A percentile compares a stretch with the other conserved stretches of the same genome.
These are phyloP conservation scores for Noctua fimbriata DNA, from an alignment of 2,888 invertebrate species.

Conservation along the genomic window DNA sequence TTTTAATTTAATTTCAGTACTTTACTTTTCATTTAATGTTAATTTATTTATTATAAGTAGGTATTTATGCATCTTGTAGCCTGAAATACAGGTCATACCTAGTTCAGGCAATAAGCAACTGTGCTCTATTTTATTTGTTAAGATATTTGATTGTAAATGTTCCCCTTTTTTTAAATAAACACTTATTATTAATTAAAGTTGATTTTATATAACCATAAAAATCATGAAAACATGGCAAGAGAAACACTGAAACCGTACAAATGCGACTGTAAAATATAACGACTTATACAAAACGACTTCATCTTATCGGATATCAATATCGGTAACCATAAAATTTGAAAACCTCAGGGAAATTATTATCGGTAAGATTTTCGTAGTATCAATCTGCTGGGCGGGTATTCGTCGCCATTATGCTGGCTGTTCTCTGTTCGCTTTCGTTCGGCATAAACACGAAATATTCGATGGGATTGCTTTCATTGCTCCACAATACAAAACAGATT, in stretches of 20 bases:
- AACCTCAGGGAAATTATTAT: slow-evolving; percentile 39
- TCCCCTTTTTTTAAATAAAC: too few relatives aligned
- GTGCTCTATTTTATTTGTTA: too few relatives aligned
- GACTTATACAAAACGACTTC: slow-evolving; percentile 17
- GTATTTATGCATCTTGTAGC: too few relatives aligned
- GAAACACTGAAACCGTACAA: background rate
- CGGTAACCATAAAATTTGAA: slow-evolving; percentile 47
- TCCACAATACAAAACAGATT: slow-evolving; percentile 12
- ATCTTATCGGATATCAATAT: slow-evolving; percentile 36
- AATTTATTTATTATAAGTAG: too few relatives aligned
- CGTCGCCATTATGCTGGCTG: background rate
- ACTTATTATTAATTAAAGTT: too few relatives aligned
- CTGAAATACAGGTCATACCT: too few relatives aligned
- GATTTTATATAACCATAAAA: background rate
- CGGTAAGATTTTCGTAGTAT: slow-evolving; percentile 34
- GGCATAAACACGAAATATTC: background rate
- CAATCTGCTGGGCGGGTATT: slow-evolving; percentile 6
- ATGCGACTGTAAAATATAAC: slow-evolving; percentile 26
- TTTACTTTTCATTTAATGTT: too few relatives aligned
- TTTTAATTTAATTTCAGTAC: too few relatives aligned
- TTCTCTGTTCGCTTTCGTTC: background rate
- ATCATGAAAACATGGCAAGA: background rate
- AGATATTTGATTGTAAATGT: too few relatives aligned
- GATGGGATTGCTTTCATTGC: slow-evolving; percentile 2
- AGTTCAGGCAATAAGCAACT: too few relatives aligned